Conservation (phyloP, 2,888 invertebrate species). For the Axea sp. region DNA sequence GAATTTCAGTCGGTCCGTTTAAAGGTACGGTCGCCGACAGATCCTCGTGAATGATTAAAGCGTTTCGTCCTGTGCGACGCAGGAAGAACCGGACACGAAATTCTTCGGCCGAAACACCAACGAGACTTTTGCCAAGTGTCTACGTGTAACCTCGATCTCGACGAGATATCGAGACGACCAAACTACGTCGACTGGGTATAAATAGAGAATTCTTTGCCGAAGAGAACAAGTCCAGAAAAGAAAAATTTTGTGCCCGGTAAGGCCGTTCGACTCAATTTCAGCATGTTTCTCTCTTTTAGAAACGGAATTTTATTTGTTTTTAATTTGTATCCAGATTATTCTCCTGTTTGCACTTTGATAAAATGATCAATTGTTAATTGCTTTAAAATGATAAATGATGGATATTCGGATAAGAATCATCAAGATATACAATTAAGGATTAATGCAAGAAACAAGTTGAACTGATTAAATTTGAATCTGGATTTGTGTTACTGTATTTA, state of each 20-base stretch:
- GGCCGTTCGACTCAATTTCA: slow-evolving; percentile 7
- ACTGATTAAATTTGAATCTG: too few relatives aligned
- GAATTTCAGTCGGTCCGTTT: slow-evolving; percentile 77
- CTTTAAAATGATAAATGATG: too few relatives aligned
- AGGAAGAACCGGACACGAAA: slow-evolving; percentile 63
- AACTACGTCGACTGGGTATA: slow-evolving; percentile 63
- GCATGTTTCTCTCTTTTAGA: background rate
- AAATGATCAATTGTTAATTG: too few relatives aligned
- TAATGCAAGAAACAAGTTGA: too few relatives aligned
- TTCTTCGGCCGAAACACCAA: slow-evolving; percentile 58
- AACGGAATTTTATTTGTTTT: background rate
- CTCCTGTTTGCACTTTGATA: too few relatives aligned
- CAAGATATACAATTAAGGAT: too few relatives aligned
- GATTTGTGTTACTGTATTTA: too few relatives aligned
- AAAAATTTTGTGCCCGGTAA: slow-evolving; percentile 15
- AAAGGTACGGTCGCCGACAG: slow-evolving; percentile 75
- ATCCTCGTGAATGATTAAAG: slow-evolving; percentile 77
- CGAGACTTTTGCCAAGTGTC: slow-evolving; percentile 69
- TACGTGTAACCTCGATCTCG: slow-evolving; percentile 68
- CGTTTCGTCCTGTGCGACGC: slow-evolving; percentile 62
- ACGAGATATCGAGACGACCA: slow-evolving; percentile 67
- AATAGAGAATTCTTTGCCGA: slow-evolving; percentile 65
- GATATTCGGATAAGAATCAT: too few relatives aligned
- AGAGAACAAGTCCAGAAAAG: slow-evolving; percentile 41
- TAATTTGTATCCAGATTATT: too few relatives aligned